Evolutionary conservation across 2,113 vertebrate genomes (phyloP).

Genomic region (Pelobates fuscus): DNA sequence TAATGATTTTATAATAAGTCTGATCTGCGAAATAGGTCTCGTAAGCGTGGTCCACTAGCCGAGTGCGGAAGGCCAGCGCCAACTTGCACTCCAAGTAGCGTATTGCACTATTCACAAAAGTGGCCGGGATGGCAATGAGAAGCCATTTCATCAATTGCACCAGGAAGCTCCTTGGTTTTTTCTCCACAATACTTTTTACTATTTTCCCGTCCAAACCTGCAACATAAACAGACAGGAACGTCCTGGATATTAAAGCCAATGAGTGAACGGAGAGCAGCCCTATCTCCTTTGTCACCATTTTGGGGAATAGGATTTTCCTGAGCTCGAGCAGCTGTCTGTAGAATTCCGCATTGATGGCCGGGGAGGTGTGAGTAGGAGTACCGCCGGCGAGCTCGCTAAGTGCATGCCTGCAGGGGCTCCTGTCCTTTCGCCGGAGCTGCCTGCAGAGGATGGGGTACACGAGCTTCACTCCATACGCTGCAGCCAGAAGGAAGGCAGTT

Average conservation of each 20-base stretch:
- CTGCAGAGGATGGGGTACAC: conserved; percentile 80
- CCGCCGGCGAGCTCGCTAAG: conserved; percentile 34
- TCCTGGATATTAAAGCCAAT: conserved; percentile 88
- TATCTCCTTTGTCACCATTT: conserved; percentile 81
- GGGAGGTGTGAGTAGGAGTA: conserved; percentile 61
- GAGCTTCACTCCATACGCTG: conserved; percentile 79
- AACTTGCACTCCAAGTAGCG: conserved; percentile 94
- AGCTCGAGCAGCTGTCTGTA: conserved; percentile 86
- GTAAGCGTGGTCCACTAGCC: conserved; percentile 89
- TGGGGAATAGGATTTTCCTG: conserved; percentile 86
- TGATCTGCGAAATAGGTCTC: conserved; percentile 90
- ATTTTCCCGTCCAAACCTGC: conserved; percentile 94
- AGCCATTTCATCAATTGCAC: conserved; percentile 90
- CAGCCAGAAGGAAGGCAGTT: conserved; percentile 80
- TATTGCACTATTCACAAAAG: conserved; percentile 97
- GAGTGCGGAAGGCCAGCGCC: conserved; percentile 92
- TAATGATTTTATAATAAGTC: conserved; percentile 93
- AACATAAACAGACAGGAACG: conserved; percentile 96
- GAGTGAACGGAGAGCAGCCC: conserved; percentile 91
- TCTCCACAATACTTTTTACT: conserved; percentile 95
- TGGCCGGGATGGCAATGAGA: conserved; percentile 93
- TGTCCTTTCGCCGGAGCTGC: conserved; percentile 63
- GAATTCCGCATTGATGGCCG: conserved; percentile 84
- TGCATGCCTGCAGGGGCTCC: conserved; percentile 25
- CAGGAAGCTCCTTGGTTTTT: conserved; percentile 81